These are phyloP conservation scores for Malurus melanocephalus DNA, from an alignment of 2,113 vertebrate genomes.

Conservation along the genomic window DNA sequence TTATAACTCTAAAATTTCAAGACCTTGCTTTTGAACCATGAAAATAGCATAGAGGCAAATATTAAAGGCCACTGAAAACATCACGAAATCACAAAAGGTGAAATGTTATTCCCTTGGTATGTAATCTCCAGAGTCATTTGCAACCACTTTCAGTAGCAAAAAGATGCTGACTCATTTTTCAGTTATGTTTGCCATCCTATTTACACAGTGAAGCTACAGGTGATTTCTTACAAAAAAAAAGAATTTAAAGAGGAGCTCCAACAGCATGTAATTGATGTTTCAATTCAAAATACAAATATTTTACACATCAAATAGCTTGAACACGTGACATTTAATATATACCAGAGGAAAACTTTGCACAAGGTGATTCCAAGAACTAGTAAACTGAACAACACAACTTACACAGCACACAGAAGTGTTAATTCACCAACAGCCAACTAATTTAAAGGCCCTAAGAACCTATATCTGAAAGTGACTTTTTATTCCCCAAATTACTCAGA, in stretches of 20 bases:
- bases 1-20: conserved; percentile 58
- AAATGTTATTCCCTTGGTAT: conserved; percentile 5
- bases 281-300: not conserved
- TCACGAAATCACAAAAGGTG: not conserved
- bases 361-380: not conserved
- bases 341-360: not conserved
- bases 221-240: not conserved
- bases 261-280: not conserved
- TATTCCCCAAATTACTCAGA: not conserved
- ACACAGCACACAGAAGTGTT: not conserved
- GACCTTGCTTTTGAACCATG: conserved; percentile 39
- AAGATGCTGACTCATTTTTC: conserved; percentile 4
- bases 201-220: conserved; percentile 11
- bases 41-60: conserved; percentile 14
- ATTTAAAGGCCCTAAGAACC: not conserved
- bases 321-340: not conserved
- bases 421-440: not conserved
- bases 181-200: not conserved
- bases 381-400: not conserved
- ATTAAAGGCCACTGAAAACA: conserved; percentile 43
- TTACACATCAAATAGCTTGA: not conserved
- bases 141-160: not conserved
- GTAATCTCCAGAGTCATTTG: not conserved
- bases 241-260: not conserved
- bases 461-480: not conserved